These are phyloP conservation scores for Chelonia mydas DNA, from an alignment of 2,797 vertebrate species.

Conservation along the genomic window DNA sequence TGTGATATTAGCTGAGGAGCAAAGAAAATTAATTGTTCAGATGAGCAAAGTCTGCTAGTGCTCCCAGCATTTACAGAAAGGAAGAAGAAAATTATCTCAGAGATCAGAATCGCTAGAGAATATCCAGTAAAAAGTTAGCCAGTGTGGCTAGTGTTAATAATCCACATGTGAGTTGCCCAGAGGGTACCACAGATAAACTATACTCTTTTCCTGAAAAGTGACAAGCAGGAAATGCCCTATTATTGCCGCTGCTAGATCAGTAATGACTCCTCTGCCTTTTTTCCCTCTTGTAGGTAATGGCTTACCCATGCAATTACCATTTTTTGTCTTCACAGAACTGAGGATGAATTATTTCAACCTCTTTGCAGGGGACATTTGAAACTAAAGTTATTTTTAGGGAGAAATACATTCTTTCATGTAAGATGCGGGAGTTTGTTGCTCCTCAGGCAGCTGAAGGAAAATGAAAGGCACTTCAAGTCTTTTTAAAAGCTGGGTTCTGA, in stretches of 20 bases:
- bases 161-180: neutral
- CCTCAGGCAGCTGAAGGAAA: slow-evolving; percentile 77
- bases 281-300: slow-evolving; percentile 71
- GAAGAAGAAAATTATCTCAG: neutral
- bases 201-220: slow-evolving; percentile 40
- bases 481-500: slow-evolving; percentile 82
- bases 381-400: slow-evolving; percentile 80
- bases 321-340: slow-evolving; percentile 79
- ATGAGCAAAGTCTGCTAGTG: slow-evolving; percentile 17
- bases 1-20: slow-evolving; percentile 38
- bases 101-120: neutral
- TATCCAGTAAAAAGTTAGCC: neutral
- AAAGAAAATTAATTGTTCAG: slow-evolving; percentile 65
- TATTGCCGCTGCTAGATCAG: neutral
- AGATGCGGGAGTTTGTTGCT: slow-evolving; percentile 74
- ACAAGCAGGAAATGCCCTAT: slow-evolving; percentile 51
- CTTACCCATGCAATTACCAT: slow-evolving; percentile 78
- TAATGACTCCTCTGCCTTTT: slow-evolving; percentile 49
- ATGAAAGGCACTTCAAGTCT: slow-evolving; percentile 81
- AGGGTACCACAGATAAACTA: slow-evolving; percentile 18
- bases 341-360: slow-evolving; percentile 80
- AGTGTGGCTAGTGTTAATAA: slow-evolving; percentile 20
- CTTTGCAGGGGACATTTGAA: slow-evolving; percentile 80
- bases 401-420: slow-evolving; percentile 77
- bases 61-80: slow-evolving; percentile 29